phyloP scores from a whole-genome alignment of 2,113 vertebrate genomes.

The Brachyhypopomus gauderio region DNA sequence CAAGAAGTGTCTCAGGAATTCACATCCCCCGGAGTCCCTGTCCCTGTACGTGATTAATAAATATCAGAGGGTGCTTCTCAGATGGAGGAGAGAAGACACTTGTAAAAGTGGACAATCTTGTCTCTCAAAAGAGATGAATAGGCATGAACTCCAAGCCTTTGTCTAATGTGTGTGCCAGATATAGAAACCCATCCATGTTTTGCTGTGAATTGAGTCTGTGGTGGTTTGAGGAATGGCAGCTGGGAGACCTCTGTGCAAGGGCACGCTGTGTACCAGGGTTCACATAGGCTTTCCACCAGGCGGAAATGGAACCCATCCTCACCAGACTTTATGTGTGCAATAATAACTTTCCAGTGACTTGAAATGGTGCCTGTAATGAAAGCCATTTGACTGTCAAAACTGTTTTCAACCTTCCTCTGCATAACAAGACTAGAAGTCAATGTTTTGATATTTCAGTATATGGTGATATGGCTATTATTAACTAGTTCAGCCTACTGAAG shows the following conservation, averaged over 20 bases:
- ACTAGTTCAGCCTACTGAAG: neutral
- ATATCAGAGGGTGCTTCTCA: conserved; percentile 42
- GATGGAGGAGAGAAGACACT: conserved; percentile 23
- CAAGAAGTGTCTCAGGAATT: conserved; percentile 49
- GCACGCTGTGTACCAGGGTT: neutral
- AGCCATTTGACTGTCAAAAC: neutral
- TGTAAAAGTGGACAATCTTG: conserved; percentile 5
- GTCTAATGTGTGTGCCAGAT: neutral
- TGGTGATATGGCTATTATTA: neutral
- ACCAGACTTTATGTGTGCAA: neutral
- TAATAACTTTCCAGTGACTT: neutral
- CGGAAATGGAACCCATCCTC: neutral
- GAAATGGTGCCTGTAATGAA: neutral
- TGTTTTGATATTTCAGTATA: conserved; percentile 15
- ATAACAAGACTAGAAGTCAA: conserved; percentile 1
- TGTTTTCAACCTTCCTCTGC: neutral
- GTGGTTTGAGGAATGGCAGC: neutral
- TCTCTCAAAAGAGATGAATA: neutral
- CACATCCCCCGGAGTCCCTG: conserved; percentile 3
- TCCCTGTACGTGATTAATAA: conserved; percentile 48
- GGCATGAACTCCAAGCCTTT: neutral
- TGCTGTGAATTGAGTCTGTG: neutral
- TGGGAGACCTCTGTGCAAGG: neutral
- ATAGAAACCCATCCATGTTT: neutral
- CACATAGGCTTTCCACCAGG: neutral